Evolutionary conservation across 2,113 vertebrate genomes (phyloP).

Genomic region (Globicephala melas): DNA sequence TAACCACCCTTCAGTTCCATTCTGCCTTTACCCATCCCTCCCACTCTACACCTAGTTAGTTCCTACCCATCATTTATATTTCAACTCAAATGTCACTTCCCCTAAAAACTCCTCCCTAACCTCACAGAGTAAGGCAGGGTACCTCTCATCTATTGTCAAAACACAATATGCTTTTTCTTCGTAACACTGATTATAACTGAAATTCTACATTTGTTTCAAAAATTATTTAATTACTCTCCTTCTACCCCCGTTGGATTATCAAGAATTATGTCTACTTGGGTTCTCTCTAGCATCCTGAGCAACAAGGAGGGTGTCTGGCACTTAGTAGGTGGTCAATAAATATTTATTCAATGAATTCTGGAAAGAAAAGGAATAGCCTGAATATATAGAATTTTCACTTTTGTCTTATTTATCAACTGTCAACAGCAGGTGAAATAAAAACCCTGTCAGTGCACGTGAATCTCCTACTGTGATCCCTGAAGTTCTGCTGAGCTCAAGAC

Average conservation of each 20-base stretch:
- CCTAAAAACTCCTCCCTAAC: not conserved
- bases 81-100: not conserved
- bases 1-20: not conserved
- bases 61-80: not conserved
- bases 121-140: not conserved
- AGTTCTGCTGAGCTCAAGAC: constrained; percentile 66
- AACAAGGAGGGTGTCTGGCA: not conserved
- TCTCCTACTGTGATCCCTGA: constrained; percentile 66
- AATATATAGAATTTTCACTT: constrained; percentile 32
- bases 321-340: constrained; percentile 28
- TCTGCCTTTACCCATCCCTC: not conserved
- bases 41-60: not conserved
- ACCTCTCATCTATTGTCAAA: not conserved
- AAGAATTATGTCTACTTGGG: not conserved
- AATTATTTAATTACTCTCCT: not conserved
- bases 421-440: constrained; percentile 71
- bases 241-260: not conserved
- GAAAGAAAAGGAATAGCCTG: constrained; percentile 6
- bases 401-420: constrained; percentile 55
- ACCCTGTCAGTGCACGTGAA: constrained; percentile 53
- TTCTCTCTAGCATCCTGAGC: not conserved
- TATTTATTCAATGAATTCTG: constrained; percentile 6
- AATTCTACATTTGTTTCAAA: constrained; percentile 21
- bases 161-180: not conserved
- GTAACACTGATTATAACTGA: not conserved